Evolutionary conservation across 2,113 vertebrate species (phyloP), one percentile per base, ranked within the genome.

Genomic region (Cacatua alba): DNA sequence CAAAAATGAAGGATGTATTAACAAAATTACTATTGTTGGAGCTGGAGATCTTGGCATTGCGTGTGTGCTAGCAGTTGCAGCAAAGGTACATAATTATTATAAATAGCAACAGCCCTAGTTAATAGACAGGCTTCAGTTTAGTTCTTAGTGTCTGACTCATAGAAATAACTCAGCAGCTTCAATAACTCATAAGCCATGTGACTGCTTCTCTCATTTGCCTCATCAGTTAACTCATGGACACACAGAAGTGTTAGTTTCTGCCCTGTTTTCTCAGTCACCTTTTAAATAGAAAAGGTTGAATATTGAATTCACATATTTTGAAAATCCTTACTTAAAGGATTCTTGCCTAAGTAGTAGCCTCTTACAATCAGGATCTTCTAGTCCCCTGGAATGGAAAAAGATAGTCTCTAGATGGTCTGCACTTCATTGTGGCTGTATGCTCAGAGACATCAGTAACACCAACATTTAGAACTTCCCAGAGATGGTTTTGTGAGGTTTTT

Each of bases 1-100:
- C 70, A 96, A 83, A 88, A 97, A 94, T 1, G 84, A 97, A 81
- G 93, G 95, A 53, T 69, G 48, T 23, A 59, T 91, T 65, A 98
- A 97, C 78, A 99, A 99, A 98, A 98, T 99, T 68, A 99, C 99
- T 10, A 98, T 99, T 72, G 98, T 99, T 89, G 99, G 99, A 78
- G 98, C 98, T 95, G 99, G 99, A 86, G 99, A 99, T 79, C 94
- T 99, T 76, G 99, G 99, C 49, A 97, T 99, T 97, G 99, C 99
- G 4, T 98, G 98, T 75, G 98, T 98, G 24, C 94, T 99, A 97
- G 98, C 99, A 91, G 97, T 99, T 97, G 98, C 99, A 96, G 98
- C 99, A 71, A 99, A 99, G 98, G 99, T 98, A 97, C 4, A 29
- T 74, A 39, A 68, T 39, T 41, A 74, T 15, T 90, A 29, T 57